Percentiles rank a stretch among this genome's conserved stretches.
Evolutionary conservation across 2,113 vertebrate genomes (phyloP).

Genomic region (Sprattus sprattus): DNA sequence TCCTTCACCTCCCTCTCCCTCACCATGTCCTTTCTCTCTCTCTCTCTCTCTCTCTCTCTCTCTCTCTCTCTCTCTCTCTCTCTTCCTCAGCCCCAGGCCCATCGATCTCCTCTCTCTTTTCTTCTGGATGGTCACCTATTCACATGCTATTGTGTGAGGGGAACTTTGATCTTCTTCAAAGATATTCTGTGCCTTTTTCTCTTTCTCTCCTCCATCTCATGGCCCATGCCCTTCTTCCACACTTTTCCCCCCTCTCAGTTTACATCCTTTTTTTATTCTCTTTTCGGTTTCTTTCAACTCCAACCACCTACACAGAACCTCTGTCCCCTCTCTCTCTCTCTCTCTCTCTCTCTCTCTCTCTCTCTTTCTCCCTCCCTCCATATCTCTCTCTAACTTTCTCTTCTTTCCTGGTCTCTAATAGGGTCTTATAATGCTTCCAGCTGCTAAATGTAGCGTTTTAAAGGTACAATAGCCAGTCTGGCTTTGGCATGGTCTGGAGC

Average conservation of each 20-base stretch:
- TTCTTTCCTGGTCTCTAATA: slow-evolving; percentile 27
- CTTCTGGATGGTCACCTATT: slow-evolving; percentile 40
- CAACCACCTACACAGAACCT: not conserved
- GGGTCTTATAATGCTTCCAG: not conserved
- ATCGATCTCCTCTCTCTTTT: slow-evolving; percentile 33
- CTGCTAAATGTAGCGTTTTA: slow-evolving; percentile 23
- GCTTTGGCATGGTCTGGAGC: not conserved
- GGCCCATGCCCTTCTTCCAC: slow-evolving; percentile 15
- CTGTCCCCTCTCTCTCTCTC: not conserved
- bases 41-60: not conserved
- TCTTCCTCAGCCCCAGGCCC: not conserved
- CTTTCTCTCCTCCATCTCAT: not conserved
- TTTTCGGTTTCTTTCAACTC: not conserved
- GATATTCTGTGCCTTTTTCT: not conserved
- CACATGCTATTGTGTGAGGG: slow-evolving; percentile 35
- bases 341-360: not conserved
- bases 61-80: not conserved
- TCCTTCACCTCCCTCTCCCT: not conserved
- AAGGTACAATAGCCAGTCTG: not conserved
- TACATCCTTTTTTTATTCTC: not conserved
- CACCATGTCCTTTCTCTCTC: not conserved
- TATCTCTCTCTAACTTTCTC: not conserved
- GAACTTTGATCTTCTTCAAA: slow-evolving; percentile 53
- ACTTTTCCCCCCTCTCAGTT: not conserved
- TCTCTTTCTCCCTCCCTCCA: not conserved